Conservation (phyloP, 2,888 invertebrate genomes). For the Athrips mouffetella region DNA sequence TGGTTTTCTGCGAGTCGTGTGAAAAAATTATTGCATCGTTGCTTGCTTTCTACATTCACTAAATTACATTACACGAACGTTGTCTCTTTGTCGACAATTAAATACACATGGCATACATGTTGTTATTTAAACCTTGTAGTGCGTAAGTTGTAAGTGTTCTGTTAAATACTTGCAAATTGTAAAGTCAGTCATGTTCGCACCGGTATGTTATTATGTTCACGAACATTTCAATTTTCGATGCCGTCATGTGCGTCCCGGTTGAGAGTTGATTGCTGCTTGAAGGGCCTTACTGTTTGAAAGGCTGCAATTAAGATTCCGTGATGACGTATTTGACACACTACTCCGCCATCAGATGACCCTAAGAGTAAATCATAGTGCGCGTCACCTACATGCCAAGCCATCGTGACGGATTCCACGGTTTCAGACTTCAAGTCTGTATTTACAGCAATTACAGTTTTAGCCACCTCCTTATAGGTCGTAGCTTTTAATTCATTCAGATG, state of each 20-base stretch:
- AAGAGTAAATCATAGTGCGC: slow-evolving; percentile 21
- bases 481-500: too few relatives aligned
- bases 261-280: slow-evolving; percentile 16
- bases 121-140: not conserved
- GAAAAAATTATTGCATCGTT: too few relatives aligned
- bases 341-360: slow-evolving; percentile 25
- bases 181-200: not conserved
- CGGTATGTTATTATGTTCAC: not conserved
- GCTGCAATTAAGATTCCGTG: slow-evolving; percentile 31
- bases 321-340: slow-evolving; percentile 12
- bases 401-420: slow-evolving; percentile 23
- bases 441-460: not conserved
- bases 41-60: too few relatives aligned
- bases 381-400: slow-evolving; percentile 28
- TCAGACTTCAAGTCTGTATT: not conserved
- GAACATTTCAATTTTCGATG: slow-evolving; percentile 3
- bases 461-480: not conserved
- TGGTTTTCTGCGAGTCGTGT: too few relatives aligned
- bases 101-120: not conserved
- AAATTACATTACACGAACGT: too few relatives aligned
- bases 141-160: not conserved
- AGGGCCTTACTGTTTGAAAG: slow-evolving; percentile 26
- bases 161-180: not conserved
- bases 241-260: slow-evolving; percentile 14
- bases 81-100: too few relatives aligned